Base-by-base conservation (phyloP, 2,888 invertebrate species). In the Prionchulus punctatus region DNA sequence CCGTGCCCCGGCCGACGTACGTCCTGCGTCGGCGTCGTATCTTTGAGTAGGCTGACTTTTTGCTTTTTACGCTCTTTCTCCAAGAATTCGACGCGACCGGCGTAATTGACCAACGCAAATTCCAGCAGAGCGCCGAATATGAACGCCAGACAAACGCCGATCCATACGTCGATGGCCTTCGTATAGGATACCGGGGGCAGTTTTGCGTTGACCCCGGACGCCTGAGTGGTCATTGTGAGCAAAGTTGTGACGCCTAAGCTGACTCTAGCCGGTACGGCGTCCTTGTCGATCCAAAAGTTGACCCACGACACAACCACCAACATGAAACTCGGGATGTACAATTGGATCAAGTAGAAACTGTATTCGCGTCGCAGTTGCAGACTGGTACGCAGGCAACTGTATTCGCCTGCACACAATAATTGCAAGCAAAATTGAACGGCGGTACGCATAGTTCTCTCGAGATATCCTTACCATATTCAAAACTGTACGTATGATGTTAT, bases 331-430 rank as follows among this genome's bases (percentile, higher is more conserved):
- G 92, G 92, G 72, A 92, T 89, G 81, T 92, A 92, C 78, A 92
- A 91, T 80, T 92, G 92, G 75, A 92, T 91, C 72, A 94, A 81
- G 79, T 92, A 92, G 82, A 91, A 92, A 76, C 86, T 86, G 83
- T 92, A 92, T 78, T 92, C 91, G 69, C 94, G 80, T 76, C 90
- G 89, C 81, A 94, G 89, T 69, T 87, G 80, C 71, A 94, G 79
- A 77, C 90, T 88, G 68, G 92, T 91, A 77, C 87, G 87, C 70
- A 92, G 79, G 77, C 92, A 92, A 78, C 91, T 91, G 83, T 92
- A 92, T 79, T 87, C 88, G 72, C 91, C 92, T 91, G 79, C 62
- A 78, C 78, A 68, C 68, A 68, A 68, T 68, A 30, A 53, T 50
- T 12, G 18, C 36, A 36, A 7, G n/a, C n/a, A n/a, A n/a, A n/a